phyloP scores from a whole-genome alignment of 2,888 invertebrate genomes.

The Thalpophila matura region DNA sequence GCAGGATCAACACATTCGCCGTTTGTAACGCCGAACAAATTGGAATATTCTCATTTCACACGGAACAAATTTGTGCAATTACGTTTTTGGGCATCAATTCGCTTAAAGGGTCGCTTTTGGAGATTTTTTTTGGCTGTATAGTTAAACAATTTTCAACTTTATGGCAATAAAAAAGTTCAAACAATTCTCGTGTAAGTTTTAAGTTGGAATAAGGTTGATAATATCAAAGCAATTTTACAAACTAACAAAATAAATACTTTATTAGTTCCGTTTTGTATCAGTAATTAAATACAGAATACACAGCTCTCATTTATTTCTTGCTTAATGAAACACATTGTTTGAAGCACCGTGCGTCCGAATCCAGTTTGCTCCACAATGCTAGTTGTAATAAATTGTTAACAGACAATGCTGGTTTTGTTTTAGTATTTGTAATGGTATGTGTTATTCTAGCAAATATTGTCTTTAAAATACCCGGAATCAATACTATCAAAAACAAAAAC shows the following conservation, averaged over 20 bases:
- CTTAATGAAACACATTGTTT: conserved; percentile 56
- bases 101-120: conserved; percentile 8
- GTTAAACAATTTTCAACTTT: conserved; percentile 26
- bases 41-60: conserved; percentile 57
- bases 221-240: conserved; percentile 10
- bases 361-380: conserved; percentile 21
- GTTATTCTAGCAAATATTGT: background rate
- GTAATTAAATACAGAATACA: conserved; percentile 41
- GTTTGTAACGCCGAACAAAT: conserved; percentile 59
- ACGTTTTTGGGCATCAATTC: conserved; percentile 40
- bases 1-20: conserved; percentile 53
- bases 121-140: background rate
- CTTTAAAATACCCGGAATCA: background rate
- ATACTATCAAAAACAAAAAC: too few relatives aligned
- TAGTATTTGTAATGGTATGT: background rate
- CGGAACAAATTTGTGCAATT: conserved; percentile 48
- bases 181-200: background rate
- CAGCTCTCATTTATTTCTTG: conserved; percentile 24
- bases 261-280: conserved; percentile 18
- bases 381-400: conserved; percentile 22
- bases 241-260: background rate
- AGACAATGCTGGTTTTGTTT: conserved; percentile 12
- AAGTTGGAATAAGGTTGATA: conserved; percentile 1
- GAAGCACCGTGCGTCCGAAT: conserved; percentile 30
- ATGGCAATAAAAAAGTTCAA: background rate